Base-by-base conservation (phyloP, 2,888 invertebrate species). In the Cephus sareptanus region DNA sequence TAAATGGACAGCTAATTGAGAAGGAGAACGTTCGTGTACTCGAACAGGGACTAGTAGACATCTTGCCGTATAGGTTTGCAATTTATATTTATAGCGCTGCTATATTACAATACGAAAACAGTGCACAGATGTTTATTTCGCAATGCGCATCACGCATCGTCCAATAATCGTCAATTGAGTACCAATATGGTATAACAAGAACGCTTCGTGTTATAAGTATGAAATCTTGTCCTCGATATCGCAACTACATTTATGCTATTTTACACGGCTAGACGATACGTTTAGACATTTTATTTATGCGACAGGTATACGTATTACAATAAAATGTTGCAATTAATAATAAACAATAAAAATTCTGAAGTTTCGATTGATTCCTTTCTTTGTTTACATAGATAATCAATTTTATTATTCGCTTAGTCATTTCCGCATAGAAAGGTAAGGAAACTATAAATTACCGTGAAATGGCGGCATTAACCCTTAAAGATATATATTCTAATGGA, bases 91-190 rank as follows among this genome's bases (percentile, higher is more conserved):
- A 56, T 56, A 56, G 23, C 56, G 2, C 56, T 56, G 23, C 56
- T 56, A 56, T 56, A 56, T 56, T 56, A 56, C 56, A 56, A 56
- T 56, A 56, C 23, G 56, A 56, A 56, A 56, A 56, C 56, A 56
- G 56, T 56, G 56, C 56, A 56, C 56, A 56, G 56, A 56, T 56
- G 56, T 56, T 56, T 23, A 56, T 74, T 74, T 74, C 34, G 34
- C 35, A 74, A 74, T 23, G 30, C 34, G 23, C 35, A 35, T 37
- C 34, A 30, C 74, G 35, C 74, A 74, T 35, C 74, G 74, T 30
- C n/a, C 74, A 74, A 74, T 74, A 37, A 74, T 74, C 74, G 37
- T 35, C 74, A 74, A 74, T 74, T 74, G 35, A 34, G 33, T 74
- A 37, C 35, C 74, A 74, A 74, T 74, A 74, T 37, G 35, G 37